phyloP scores from a whole-genome alignment of 2,888 invertebrate species.

The Drosophila longiperda region DNA sequence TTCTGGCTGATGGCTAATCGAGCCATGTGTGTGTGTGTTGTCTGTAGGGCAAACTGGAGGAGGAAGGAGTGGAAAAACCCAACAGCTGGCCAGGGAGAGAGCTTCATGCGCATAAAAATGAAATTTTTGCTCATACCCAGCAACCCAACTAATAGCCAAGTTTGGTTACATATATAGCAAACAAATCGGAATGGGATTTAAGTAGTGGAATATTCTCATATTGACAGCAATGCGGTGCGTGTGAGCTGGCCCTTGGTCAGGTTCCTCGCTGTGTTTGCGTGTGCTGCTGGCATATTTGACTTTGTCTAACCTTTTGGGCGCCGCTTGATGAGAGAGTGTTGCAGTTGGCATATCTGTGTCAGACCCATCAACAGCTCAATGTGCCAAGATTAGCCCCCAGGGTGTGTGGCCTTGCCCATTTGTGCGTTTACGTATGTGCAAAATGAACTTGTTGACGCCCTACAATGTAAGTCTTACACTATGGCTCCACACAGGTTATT shows the following conservation, averaged over 20 bases:
- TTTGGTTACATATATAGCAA: not conserved
- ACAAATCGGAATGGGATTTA: slow-evolving; percentile 10
- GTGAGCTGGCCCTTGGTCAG: slow-evolving; percentile 58
- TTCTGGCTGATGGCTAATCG: slow-evolving; percentile 46
- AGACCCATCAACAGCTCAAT: slow-evolving; percentile 50
- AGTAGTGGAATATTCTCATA: slow-evolving; percentile 24
- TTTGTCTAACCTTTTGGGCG: slow-evolving; percentile 58
- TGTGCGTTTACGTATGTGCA: slow-evolving; percentile 6
- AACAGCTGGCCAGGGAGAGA: slow-evolving; percentile 16
- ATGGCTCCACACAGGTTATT: slow-evolving; percentile 28
- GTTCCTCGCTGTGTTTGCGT: slow-evolving; percentile 27
- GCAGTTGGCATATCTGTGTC: slow-evolving; percentile 68
- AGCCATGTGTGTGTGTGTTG: slow-evolving; percentile 11
- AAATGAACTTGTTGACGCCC: slow-evolving; percentile 30
- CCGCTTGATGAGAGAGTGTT: slow-evolving; percentile 29
- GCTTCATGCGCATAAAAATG: slow-evolving; percentile 41
- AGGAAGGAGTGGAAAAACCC: slow-evolving; percentile 15
- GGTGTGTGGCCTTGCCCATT: slow-evolving; percentile 30
- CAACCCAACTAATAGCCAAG: slow-evolving; percentile 5
- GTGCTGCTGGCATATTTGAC: slow-evolving; percentile 57
- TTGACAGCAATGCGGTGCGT: slow-evolving; percentile 48
- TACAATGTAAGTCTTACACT: slow-evolving; percentile 16
- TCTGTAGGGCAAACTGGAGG: not conserved
- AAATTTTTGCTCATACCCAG: slow-evolving; percentile 35
- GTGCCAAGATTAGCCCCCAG: slow-evolving; percentile 44